Percentiles rank a stretch among this genome's conserved stretches.
phyloP scores from a whole-genome alignment of 2,888 invertebrate genomes.

The Spodoptera exigua region DNA sequence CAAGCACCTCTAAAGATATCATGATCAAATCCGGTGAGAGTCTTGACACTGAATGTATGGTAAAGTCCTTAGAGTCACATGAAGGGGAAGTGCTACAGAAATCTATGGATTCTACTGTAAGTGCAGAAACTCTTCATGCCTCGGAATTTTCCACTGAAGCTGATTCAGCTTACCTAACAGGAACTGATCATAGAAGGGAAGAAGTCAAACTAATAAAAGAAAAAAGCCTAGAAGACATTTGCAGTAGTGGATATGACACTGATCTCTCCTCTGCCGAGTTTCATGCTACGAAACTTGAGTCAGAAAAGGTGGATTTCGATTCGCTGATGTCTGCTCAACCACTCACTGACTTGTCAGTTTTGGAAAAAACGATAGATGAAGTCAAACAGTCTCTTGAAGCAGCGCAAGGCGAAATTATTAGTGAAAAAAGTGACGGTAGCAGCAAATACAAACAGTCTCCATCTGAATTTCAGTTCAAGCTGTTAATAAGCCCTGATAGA shows the following conservation, averaged over 20 bases:
- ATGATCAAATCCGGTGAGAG: conserved; percentile 88
- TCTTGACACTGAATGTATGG: conserved; percentile 86
- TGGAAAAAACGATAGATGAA: conserved; percentile 92
- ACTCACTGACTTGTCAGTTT: conserved; percentile 88
- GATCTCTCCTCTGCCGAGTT: conserved; percentile 91
- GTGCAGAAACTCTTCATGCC: conserved; percentile 86
- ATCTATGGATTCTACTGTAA: conserved; percentile 87
- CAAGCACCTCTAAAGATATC: conserved; percentile 83
- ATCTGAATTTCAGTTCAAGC: conserved; percentile 92
- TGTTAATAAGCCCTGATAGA: conserved; percentile 87
- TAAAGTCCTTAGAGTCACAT: conserved; percentile 86
- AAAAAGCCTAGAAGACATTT: conserved; percentile 91
- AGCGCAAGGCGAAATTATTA: conserved; percentile 92
- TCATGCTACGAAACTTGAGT: conserved; percentile 87
- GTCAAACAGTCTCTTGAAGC: conserved; percentile 92
- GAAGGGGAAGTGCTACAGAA: conserved; percentile 87
- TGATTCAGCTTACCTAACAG: conserved; percentile 86
- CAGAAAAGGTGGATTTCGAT: conserved; percentile 86
- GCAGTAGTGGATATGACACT: conserved; percentile 91
- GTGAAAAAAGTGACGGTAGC: conserved; percentile 90
- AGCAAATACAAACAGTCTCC: conserved; percentile 92
- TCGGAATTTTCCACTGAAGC: conserved; percentile 87
- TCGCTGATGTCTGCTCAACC: conserved; percentile 86
- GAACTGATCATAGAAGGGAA: conserved; percentile 83
- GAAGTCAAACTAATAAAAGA: conserved; percentile 84